Conservation (phyloP, 2,888 invertebrate species). For the Lithophane socia region DNA sequence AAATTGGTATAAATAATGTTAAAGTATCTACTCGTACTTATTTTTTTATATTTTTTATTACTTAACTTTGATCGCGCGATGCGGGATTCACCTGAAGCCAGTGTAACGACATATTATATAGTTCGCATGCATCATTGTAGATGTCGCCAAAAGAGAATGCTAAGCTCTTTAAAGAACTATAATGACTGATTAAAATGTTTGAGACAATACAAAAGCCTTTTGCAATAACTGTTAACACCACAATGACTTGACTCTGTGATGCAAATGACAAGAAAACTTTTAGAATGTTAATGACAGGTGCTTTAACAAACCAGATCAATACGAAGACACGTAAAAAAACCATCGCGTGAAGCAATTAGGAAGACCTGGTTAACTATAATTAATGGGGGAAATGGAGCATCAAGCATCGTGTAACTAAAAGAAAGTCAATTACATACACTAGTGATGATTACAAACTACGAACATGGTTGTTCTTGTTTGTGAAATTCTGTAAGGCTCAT, state of each 20-base stretch:
- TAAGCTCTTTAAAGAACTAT: not conserved
- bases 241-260: not conserved
- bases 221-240: not conserved
- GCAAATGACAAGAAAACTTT: not conserved
- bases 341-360: slow-evolving; percentile 43
- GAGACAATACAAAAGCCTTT: not conserved
- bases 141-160: not conserved
- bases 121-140: not conserved
- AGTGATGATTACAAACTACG: slow-evolving; percentile 23
- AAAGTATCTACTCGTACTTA: not conserved
- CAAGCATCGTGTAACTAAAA: slow-evolving; percentile 54
- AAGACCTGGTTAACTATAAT: slow-evolving; percentile 54
- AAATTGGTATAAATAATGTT: not conserved
- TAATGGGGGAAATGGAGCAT: slow-evolving; percentile 55
- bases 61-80: not conserved
- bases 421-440: slow-evolving; percentile 58
- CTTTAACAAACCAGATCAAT: slow-evolving; percentile 12
- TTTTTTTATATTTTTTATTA: not conserved
- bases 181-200: slow-evolving; percentile 1
- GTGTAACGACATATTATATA: not conserved
- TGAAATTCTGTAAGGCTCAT: slow-evolving; percentile 21
- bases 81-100: not conserved
- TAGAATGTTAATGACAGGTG: slow-evolving; percentile 23
- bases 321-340: slow-evolving; percentile 22
- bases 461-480: slow-evolving; percentile 19